Evolutionary conservation across 2,888 invertebrate genomes (phyloP), one percentile per base, ranked within the genome.

Genomic region (Brenthis daphne): DNA sequence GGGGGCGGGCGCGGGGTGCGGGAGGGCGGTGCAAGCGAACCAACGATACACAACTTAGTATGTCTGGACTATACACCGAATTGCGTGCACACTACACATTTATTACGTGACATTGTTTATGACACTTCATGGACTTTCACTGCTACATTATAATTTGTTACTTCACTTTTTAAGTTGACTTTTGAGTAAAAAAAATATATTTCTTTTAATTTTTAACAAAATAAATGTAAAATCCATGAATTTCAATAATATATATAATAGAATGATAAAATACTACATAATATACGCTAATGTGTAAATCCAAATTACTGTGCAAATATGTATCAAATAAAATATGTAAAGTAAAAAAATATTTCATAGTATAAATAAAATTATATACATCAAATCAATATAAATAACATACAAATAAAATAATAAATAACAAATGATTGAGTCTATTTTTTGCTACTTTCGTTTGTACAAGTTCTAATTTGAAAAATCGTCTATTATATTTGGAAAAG

Each of bases 21-120:
- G 79, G 78, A 73, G 72, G 82, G 83, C 77, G 78, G 84, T 85
- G 89, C 86, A 89, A 89, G 89, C 90, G 73, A 84, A 88, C 82
- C 82, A 85, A 82, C 75, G 76, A 80, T 48, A 79, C 65, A 67
- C 63, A 60, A 72, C 64, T 65, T 66, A 69, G 53, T 16, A 55
- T 60, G 64, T 55, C 37, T 57, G 13, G 16, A 71, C 67, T 55
- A 65, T 63, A 75, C 69, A 69, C 50, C 54, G 60, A 75, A 37
- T 57, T 71, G 76, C 76, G 80, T 77, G 80, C 75, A 74, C 76
- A 70, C 77, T 79, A 79, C 72, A 71, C 73, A 73, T 73, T 73
- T 69, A 67, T 11, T 68, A 73, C 64, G 67, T 73, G 65, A 50
- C 58, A 64, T 53, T n/a, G 11, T 60, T 50, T 37, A 68, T 70